These are phyloP conservation scores for Sphaerodactylus townsendi DNA, from an alignment of 2,113 vertebrate genomes.

Conservation along the genomic window DNA sequence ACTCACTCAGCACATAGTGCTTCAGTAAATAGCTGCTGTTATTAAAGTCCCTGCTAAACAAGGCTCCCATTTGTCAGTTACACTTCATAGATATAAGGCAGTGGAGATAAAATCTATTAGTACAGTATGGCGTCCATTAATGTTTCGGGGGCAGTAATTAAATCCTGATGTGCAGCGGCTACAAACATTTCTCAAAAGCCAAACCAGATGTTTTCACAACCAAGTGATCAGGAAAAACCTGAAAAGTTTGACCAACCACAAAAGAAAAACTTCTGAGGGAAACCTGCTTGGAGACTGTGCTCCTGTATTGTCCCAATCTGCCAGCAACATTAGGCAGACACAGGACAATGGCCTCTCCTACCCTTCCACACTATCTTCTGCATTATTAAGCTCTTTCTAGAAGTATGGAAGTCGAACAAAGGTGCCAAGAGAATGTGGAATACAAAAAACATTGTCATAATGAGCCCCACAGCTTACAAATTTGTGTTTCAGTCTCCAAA, in stretches of 20 bases:
- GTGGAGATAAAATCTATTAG: constrained; percentile 74
- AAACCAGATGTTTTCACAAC: constrained; percentile 79
- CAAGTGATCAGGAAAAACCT: constrained; percentile 60
- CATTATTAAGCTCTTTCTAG: constrained; percentile 34
- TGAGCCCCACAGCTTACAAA: constrained; percentile 35
- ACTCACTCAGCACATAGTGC: constrained; percentile 38
- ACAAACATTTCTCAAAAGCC: constrained; percentile 75
- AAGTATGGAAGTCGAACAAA: background rate
- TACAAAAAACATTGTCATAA: constrained; percentile 32
- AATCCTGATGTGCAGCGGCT: constrained; percentile 77
- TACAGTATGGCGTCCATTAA: constrained; percentile 72
- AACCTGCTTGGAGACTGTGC: constrained; percentile 17
- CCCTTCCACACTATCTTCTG: background rate
- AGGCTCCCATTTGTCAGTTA: constrained; percentile 69
- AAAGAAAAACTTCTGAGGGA: constrained; percentile 58
- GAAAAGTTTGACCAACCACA: constrained; percentile 65
- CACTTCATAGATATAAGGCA: constrained; percentile 71
- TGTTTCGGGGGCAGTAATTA: constrained; percentile 78
- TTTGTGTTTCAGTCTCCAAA: constrained; percentile 54
- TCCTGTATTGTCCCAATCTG: constrained; percentile 45
- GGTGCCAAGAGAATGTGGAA: constrained; percentile 31
- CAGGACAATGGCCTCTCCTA: constrained; percentile 24
- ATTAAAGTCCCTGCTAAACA: constrained; percentile 44
- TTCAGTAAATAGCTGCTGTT: constrained; percentile 46
- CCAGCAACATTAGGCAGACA: constrained; percentile 45